These are phyloP conservation scores for Pachypsylla venusta DNA, from an alignment of 1,140 invertebrate species.

Conservation along the genomic window DNA sequence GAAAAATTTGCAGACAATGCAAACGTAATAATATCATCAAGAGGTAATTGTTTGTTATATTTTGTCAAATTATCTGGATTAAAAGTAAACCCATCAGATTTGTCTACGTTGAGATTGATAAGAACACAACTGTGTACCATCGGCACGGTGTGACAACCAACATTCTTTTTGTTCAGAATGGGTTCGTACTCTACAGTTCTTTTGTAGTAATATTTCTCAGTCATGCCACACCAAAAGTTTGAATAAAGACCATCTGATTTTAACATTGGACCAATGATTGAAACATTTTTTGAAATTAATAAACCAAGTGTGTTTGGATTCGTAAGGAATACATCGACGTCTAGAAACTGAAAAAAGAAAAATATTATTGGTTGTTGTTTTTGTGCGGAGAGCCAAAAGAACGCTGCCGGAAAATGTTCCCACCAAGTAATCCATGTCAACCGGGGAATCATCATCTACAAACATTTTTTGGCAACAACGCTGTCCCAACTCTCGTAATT, in stretches of 20 bases:
- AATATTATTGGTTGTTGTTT: too few species aligned
- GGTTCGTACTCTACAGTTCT: slow-evolving; percentile 73
- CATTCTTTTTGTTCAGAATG: slow-evolving; percentile 53
- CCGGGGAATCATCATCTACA: too few species aligned
- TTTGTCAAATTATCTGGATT: slow-evolving; percentile 40
- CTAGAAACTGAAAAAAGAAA: slow-evolving; percentile 56
- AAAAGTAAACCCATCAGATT: slow-evolving; percentile 60
- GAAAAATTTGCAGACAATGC: slow-evolving; percentile 63
- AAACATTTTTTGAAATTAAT: slow-evolving; percentile 48
- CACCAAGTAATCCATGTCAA: too few species aligned
- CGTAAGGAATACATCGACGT: slow-evolving; percentile 74
- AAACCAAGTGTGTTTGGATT: slow-evolving; percentile 49
- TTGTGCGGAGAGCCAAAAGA: too few species aligned
- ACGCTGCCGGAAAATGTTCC: too few species aligned
- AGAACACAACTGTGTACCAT: slow-evolving; percentile 86
- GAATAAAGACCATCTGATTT: slow-evolving; percentile 76
- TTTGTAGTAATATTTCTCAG: slow-evolving; percentile 70
- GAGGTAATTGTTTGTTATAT: slow-evolving; percentile 60
- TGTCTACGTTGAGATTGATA: slow-evolving; percentile 49
- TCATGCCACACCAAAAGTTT: slow-evolving; percentile 94
- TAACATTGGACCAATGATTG: slow-evolving; percentile 67
- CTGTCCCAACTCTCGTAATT: too few species aligned
- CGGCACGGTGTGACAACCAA: slow-evolving; percentile 68
- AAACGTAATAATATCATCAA: slow-evolving; percentile 91
- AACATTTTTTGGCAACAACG: too few species aligned